phyloP scores from a whole-genome alignment of 2,797 vertebrate genomes.

The Myotis vivesi region DNA sequence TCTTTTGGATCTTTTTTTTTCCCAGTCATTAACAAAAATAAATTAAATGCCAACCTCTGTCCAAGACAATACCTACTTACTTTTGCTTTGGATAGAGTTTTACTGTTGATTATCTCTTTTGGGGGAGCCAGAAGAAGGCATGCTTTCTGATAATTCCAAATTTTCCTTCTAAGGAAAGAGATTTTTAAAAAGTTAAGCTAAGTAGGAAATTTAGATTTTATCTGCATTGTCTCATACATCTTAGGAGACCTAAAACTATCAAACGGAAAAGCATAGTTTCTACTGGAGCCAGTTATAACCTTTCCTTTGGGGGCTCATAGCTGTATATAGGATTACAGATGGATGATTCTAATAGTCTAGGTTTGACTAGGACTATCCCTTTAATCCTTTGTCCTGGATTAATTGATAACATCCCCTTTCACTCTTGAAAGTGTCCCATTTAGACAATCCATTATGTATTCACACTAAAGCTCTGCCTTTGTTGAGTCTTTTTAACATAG shows the following conservation, averaged over 20 bases:
- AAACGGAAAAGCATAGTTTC: slow-evolving; percentile 10
- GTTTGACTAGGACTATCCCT: not conserved
- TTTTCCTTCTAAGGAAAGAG: slow-evolving; percentile 33
- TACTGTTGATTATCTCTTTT: not conserved
- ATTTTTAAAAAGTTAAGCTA: not conserved
- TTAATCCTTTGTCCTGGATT: not conserved
- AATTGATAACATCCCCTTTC: not conserved
- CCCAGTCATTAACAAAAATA: slow-evolving; percentile 5
- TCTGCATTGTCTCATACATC: not conserved
- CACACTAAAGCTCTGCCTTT: not conserved
- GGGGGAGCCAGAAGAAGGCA: not conserved
- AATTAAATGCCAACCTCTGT: not conserved
- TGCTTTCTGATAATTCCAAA: not conserved
- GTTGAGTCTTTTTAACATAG: not conserved
- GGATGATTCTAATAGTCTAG: not conserved
- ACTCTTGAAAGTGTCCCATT: not conserved
- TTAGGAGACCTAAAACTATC: not conserved
- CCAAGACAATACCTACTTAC: not conserved
- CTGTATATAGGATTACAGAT: not conserved
- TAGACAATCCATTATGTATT: not conserved
- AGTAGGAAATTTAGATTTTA: slow-evolving; percentile 25
- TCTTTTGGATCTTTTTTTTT: not conserved
- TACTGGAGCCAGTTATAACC: not conserved
- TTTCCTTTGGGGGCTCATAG: not conserved
- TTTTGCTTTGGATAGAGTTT: not conserved